phyloP scores from a whole-genome alignment of 1,140 invertebrate genomes.

The Panagrolaimus sp. region DNA sequence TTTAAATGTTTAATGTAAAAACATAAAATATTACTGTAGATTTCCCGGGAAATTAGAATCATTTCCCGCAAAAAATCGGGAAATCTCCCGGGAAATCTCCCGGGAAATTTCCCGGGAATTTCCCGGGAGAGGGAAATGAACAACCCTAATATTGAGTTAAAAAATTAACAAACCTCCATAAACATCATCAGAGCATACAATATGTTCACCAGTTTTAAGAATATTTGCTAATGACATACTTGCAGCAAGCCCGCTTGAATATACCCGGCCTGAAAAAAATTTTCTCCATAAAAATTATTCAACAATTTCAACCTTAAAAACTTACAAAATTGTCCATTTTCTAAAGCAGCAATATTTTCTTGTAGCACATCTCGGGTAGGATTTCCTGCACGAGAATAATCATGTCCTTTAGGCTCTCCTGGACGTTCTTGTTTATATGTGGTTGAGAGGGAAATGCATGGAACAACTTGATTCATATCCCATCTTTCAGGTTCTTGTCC shows the following conservation, averaged over 20 bases:
- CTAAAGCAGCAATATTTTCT: conserved; percentile 78
- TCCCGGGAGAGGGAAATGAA: neutral
- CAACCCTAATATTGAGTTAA: too few relatives aligned
- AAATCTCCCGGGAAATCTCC: neutral
- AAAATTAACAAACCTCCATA: conserved; percentile 73
- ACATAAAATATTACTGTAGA: too few relatives aligned
- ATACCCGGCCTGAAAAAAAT: conserved; percentile 18
- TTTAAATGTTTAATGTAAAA: too few relatives aligned
- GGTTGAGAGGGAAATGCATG: conserved; percentile 80
- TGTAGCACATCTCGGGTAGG: conserved; percentile 83
- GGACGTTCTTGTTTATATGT: conserved; percentile 85
- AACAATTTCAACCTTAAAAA: neutral
- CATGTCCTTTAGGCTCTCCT: conserved; percentile 68
- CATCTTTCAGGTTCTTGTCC: conserved; percentile 12
- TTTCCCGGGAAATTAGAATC: too few relatives aligned
- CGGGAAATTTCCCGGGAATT: neutral
- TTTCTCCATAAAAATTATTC: neutral
- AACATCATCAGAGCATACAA: conserved; percentile 84
- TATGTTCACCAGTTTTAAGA: conserved; percentile 78
- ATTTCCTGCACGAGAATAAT: conserved; percentile 72
- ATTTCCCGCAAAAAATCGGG: too few relatives aligned
- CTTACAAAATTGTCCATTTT: conserved; percentile 70
- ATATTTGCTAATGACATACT: conserved; percentile 72
- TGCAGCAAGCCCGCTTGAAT: conserved; percentile 76
- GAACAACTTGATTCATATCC: conserved; percentile 66